Percentiles rank a stretch among this genome's conserved stretches.
Evolutionary conservation across 2,888 invertebrate species (phyloP).

Genomic region (Cenopis cana): DNA sequence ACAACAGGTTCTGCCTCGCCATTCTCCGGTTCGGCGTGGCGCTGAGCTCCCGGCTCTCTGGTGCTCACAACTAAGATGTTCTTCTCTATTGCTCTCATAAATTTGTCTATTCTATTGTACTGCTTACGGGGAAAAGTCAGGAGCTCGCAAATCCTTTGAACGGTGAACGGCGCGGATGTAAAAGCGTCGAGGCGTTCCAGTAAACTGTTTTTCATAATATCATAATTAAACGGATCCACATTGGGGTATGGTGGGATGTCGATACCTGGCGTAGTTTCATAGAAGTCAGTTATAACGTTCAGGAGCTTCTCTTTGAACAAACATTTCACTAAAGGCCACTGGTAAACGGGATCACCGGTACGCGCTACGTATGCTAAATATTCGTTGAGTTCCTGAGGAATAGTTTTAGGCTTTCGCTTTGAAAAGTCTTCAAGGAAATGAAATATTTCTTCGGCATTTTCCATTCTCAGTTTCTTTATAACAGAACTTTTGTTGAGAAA

Average conservation of each 20-base stretch:
- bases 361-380: conserved; percentile 96
- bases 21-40: conserved; percentile 87
- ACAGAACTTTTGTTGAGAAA: conserved; percentile 5
- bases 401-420: conserved; percentile 90
- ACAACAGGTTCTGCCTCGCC: conserved; percentile 87
- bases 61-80: conserved; percentile 95
- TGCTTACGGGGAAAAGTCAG: conserved; percentile 96
- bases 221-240: conserved; percentile 95
- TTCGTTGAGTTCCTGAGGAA: conserved; percentile 95
- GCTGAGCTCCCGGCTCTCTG: conserved; percentile 87
- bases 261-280: conserved; percentile 90
- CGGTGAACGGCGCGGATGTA: conserved; percentile 96
- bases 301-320: conserved; percentile 95
- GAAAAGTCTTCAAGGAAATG: conserved; percentile 94
- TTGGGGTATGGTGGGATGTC: conserved; percentile 95
- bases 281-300: conserved; percentile 94
- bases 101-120: conserved; percentile 98
- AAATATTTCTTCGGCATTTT: conserved; percentile 93
- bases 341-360: conserved; percentile 97
- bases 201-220: conserved; percentile 93
- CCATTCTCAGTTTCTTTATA: conserved; percentile 81
- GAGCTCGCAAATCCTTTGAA: conserved; percentile 97
- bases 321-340: conserved; percentile 95
- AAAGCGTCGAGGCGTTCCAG: conserved; percentile 93
- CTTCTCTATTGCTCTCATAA: conserved; percentile 98